These are phyloP conservation scores for Siniperca chuatsi DNA, from an alignment of 2,113 vertebrate species.

Conservation along the genomic window DNA sequence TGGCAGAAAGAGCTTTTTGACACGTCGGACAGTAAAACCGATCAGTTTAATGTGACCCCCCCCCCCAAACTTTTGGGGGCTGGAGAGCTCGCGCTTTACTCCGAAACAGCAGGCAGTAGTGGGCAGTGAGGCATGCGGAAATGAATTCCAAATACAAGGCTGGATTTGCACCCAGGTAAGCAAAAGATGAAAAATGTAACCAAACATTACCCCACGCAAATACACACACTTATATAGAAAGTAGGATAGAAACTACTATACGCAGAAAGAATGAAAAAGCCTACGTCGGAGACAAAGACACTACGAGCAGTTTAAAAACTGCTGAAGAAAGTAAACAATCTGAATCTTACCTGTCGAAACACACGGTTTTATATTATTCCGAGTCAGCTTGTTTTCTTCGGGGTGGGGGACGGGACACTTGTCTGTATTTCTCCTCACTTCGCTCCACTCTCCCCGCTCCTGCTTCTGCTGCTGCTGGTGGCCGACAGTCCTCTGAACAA, in stretches of 20 bases:
- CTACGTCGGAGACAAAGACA: background rate
- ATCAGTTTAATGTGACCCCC: background rate
- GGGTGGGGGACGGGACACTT: background rate
- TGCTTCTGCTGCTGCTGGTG: slow-evolving; percentile 37
- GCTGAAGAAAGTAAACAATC: background rate
- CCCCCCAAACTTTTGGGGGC: slow-evolving; percentile 25
- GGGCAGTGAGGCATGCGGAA: slow-evolving; percentile 70
- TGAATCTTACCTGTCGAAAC: slow-evolving; percentile 66
- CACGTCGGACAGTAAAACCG: background rate
- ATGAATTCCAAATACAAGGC: slow-evolving; percentile 44
- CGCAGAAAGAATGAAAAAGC: background rate
- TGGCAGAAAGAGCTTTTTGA: background rate
- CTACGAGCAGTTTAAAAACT: background rate
- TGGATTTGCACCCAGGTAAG: slow-evolving; percentile 3
- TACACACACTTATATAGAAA: accelerated
- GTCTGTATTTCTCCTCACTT: slow-evolving; percentile 12
- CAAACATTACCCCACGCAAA: background rate
- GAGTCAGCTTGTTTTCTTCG: slow-evolving; percentile 6
- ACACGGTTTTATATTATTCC: slow-evolving; percentile 40
- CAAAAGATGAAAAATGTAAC: background rate
- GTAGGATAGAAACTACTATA: accelerated
- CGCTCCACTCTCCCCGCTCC: slow-evolving; percentile 12
- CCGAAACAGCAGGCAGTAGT: slow-evolving; percentile 10
- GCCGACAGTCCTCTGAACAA: slow-evolving; percentile 62
- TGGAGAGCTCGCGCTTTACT: slow-evolving; percentile 10